A percentile compares a stretch with the other conserved stretches of the same genome.
Evolutionary conservation across 2,797 vertebrate genomes (phyloP).

Genomic region (Urosaurus nigricauda): DNA sequence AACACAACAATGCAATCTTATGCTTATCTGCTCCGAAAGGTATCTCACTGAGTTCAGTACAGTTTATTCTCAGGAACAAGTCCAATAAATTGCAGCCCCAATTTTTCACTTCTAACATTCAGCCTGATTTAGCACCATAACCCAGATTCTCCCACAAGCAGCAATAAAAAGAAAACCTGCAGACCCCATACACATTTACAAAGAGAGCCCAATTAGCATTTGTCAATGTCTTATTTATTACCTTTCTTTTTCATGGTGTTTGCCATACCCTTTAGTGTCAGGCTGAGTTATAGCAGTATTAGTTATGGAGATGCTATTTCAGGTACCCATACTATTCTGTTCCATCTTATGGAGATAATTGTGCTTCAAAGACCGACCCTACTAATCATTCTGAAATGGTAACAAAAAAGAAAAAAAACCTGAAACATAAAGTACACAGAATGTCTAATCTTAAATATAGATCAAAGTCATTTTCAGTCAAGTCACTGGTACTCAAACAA

Average conservation of each 20-base stretch:
- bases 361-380: background rate
- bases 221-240: conserved; percentile 50
- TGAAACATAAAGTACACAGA: conserved; percentile 4
- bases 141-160: conserved; percentile 43
- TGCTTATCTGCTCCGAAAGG: background rate
- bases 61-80: background rate
- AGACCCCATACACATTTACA: conserved; percentile 42
- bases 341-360: background rate
- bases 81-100: background rate
- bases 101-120: background rate
- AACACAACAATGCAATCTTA: background rate
- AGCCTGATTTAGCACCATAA: conserved; percentile 1
- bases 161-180: conserved; percentile 53
- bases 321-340: conserved; percentile 25
- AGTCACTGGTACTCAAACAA: background rate
- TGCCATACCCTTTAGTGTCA: conserved; percentile 49
- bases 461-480: background rate
- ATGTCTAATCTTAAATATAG: background rate
- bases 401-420: background rate
- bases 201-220: conserved; percentile 53
- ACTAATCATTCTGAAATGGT: background rate
- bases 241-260: conserved; percentile 45
- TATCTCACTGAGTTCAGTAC: background rate
- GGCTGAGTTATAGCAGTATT: conserved; percentile 57
- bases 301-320: conserved; percentile 15